A percentile compares a stretch with the other conserved stretches of the same genome.
Conservation (phyloP, 2,113 vertebrate species). For the Cisticola juncidis region DNA sequence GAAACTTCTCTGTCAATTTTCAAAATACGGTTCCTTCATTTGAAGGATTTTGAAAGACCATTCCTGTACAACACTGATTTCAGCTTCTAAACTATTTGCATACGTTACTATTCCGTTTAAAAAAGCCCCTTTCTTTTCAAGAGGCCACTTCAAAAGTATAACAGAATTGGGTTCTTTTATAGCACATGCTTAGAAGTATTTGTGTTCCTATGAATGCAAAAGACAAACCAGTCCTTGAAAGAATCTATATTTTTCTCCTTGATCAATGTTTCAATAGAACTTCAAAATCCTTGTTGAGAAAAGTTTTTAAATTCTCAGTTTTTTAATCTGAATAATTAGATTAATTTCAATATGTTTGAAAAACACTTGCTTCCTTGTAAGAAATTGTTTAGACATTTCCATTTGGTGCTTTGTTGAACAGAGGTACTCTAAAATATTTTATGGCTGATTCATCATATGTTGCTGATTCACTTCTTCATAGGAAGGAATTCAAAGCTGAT, state of each 20-base stretch:
- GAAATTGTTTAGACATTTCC: neutral
- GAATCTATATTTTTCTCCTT: neutral
- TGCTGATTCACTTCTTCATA: neutral
- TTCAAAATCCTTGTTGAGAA: neutral
- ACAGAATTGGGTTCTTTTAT: neutral
- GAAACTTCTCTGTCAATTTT: neutral
- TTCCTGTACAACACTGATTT: neutral
- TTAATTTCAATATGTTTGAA: neutral
- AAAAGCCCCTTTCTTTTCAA: neutral
- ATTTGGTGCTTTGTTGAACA: neutral
- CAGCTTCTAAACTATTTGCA: neutral
- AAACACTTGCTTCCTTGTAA: neutral
- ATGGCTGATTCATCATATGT: neutral
- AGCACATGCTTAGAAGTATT: neutral
- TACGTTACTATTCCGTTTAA: neutral
- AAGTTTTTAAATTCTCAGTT: neutral
- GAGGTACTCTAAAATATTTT: neutral
- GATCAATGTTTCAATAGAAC: neutral
- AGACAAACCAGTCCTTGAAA: neutral
- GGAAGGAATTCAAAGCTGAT: conserved; percentile 28
- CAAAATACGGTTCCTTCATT: neutral
- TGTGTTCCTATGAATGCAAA: neutral
- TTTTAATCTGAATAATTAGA: neutral
- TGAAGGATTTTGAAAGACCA: neutral
- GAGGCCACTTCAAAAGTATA: neutral